A percentile compares a stretch with the other conserved stretches of the same genome.
These are phyloP conservation scores for Ranitomeya imitator DNA, from an alignment of 2,113 vertebrate species.

Conservation along the genomic window DNA sequence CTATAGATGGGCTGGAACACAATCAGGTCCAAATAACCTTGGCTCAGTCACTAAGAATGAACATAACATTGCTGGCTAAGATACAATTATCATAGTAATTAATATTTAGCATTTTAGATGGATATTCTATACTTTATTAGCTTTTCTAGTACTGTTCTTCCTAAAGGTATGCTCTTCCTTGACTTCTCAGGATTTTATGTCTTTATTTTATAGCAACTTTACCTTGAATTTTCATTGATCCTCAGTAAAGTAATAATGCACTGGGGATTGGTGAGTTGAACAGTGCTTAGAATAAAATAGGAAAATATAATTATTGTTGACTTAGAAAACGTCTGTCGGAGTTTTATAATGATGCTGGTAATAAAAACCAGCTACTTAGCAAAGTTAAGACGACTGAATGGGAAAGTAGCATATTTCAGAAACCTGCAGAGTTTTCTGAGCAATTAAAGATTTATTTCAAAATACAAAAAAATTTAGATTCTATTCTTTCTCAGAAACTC, in stretches of 20 bases:
- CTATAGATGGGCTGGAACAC: neutral
- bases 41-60: neutral
- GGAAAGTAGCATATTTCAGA: neutral
- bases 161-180: neutral
- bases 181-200: neutral
- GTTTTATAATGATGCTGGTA: constrained; percentile 30
- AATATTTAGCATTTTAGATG: neutral
- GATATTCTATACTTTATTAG: neutral
- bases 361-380: constrained; percentile 18
- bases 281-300: constrained; percentile 44
- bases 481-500: neutral
- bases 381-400: constrained; percentile 3
- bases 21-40: neutral
- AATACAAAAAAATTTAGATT: neutral
- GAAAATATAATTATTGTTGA: constrained; percentile 46
- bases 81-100: neutral
- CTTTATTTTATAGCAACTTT: constrained; percentile 21
- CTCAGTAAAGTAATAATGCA: constrained; percentile 34
- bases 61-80: neutral
- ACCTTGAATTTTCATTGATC: constrained; percentile 29
- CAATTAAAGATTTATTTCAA: constrained; percentile 9
- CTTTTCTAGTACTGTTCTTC: neutral
- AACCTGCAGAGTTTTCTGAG: neutral
- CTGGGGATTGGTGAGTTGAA: constrained; percentile 23
- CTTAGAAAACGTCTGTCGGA: constrained; percentile 14